These are phyloP conservation scores for Scotopteryx bipunctaria DNA, from an alignment of 2,888 invertebrate species.

Conservation along the genomic window DNA sequence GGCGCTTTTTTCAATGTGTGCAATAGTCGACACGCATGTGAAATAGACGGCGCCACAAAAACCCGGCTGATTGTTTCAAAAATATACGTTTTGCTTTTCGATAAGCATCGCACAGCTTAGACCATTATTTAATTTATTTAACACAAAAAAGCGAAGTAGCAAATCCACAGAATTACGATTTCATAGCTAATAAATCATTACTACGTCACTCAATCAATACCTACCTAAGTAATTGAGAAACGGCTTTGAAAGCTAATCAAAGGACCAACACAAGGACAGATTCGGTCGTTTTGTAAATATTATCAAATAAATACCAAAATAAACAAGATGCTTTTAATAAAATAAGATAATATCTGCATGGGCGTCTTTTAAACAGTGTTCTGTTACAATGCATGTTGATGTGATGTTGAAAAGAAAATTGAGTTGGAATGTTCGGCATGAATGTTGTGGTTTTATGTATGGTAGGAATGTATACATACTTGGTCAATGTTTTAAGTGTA, in stretches of 20 bases:
- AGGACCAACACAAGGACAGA: constrained; percentile 24
- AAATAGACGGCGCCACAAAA: constrained; percentile 65
- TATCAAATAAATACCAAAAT: constrained; percentile 11
- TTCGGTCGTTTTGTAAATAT: constrained; percentile 29
- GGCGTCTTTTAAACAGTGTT: neutral
- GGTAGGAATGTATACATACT: too few relatives aligned
- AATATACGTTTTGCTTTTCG: constrained; percentile 5
- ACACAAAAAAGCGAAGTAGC: constrained; percentile 12
- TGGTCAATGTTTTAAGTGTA: too few relatives aligned
- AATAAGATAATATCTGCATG: constrained; percentile 8
- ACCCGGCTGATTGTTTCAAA: constrained; percentile 22
- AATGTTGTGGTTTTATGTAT: constrained; percentile 1
- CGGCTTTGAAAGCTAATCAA: constrained; percentile 16
- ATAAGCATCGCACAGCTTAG: constrained; percentile 33
- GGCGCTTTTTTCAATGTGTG: constrained; percentile 70
- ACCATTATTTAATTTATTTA: constrained; percentile 27
- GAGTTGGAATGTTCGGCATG: constrained; percentile 13
- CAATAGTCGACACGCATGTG: constrained; percentile 55
- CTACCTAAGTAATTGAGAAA: constrained; percentile 5
- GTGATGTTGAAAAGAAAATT: neutral
- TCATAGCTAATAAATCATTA: constrained; percentile 19
- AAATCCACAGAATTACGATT: neutral
- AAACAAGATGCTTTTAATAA: constrained; percentile 2
- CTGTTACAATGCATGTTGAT: constrained; percentile 2
- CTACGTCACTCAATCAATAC: neutral